Conservation (phyloP, 1,140 invertebrate species). For the Lepidurus packardi region DNA sequence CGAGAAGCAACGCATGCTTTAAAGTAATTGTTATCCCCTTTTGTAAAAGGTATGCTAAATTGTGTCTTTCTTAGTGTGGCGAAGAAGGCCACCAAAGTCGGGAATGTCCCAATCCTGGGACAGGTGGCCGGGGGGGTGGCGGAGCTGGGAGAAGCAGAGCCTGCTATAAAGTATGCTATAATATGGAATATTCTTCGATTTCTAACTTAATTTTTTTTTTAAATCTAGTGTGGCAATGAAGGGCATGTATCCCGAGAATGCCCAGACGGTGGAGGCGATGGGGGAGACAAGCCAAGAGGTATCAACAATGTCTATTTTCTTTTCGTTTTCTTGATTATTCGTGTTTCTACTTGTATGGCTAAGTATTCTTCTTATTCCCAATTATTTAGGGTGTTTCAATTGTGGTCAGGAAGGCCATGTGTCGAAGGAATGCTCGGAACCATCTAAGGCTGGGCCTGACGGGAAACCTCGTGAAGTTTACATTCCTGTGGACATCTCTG, state of each 20-base stretch:
- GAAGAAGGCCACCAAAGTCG: constrained; percentile 40
- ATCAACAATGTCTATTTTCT: background rate
- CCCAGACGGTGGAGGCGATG: constrained; percentile 28
- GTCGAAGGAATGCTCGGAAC: constrained; percentile 38
- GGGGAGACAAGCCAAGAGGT: constrained; percentile 26
- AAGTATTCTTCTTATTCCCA: constrained; percentile 37
- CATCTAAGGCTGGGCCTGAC: constrained; percentile 34
- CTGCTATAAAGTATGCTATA: constrained; percentile 18
- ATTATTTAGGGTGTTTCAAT: constrained; percentile 42
- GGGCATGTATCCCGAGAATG: constrained; percentile 27
- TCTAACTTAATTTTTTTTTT: background rate
- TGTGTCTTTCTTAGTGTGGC: constrained; percentile 42
- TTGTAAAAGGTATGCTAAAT: background rate
- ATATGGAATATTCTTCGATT: background rate
- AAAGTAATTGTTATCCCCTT: background rate
- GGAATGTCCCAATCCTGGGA: constrained; percentile 36
- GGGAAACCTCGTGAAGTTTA: constrained; percentile 61
- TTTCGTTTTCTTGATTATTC: background rate
- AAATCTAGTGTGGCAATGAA: constrained; percentile 23
- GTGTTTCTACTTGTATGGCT: constrained; percentile 40
- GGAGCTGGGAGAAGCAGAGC: background rate
- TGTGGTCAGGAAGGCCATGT: constrained; percentile 40
- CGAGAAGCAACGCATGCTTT: constrained; percentile 10
- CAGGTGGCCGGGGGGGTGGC: background rate
- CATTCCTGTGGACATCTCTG: constrained; percentile 68